A percentile compares a stretch with the other conserved stretches of the same genome.
Conservation (phyloP, 2,888 invertebrate genomes). For the Melikaiella ostensackeni region DNA sequence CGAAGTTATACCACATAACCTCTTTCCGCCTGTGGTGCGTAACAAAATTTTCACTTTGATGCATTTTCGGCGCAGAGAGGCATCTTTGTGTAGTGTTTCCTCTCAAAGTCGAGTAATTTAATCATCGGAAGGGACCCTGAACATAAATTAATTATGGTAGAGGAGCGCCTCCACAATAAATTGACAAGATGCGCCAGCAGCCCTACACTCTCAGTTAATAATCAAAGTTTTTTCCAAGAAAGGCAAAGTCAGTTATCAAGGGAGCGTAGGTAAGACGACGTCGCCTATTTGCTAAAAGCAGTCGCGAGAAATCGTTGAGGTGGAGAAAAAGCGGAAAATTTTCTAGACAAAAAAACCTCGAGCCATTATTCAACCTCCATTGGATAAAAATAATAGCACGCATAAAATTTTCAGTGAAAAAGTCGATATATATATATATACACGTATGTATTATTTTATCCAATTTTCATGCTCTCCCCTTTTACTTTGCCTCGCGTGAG, state of each 20-base stretch:
- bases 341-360: conserved; percentile 44
- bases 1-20: neutral
- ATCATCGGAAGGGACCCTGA: conserved; percentile 15
- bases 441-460: neutral
- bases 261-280: conserved; percentile 16
- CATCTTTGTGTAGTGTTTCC: conserved; percentile 28
- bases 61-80: conserved; percentile 13
- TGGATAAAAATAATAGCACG: conserved; percentile 66
- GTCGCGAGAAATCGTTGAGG: conserved; percentile 38
- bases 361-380: conserved; percentile 67
- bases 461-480: neutral
- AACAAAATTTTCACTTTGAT: conserved; percentile 37
- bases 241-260: neutral
- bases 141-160: conserved; percentile 26
- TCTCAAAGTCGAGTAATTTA: conserved; percentile 17
- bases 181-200: conserved; percentile 21
- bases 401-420: conserved; percentile 55
- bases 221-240: conserved; percentile 9
- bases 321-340: conserved; percentile 27
- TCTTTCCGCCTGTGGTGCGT: neutral
- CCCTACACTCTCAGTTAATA: conserved; percentile 11
- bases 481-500: conserved; percentile 1
- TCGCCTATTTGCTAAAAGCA: conserved; percentile 27
- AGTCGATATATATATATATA: neutral
- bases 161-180: conserved; percentile 15